Conservation (phyloP, 1,140 invertebrate genomes). For the Centruroides sculpturatus region DNA sequence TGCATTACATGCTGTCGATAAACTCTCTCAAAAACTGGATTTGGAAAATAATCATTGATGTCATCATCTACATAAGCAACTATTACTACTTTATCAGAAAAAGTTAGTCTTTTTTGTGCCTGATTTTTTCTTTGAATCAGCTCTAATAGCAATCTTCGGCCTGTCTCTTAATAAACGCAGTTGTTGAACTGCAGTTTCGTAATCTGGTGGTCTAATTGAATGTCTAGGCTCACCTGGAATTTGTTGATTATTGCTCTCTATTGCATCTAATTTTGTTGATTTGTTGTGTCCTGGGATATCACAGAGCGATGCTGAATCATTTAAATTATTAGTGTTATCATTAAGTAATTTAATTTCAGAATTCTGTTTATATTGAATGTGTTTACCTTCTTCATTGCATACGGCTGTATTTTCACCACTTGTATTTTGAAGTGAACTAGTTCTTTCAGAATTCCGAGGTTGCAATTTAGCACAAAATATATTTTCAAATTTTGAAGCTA, state of each 20-base stretch:
- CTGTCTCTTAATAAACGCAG: slow-evolving; percentile 9
- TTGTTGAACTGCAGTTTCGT: slow-evolving; percentile 22
- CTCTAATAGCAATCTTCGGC: neutral
- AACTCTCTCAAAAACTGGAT: slow-evolving; percentile 74
- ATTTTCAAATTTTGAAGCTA: slow-evolving; percentile 68
- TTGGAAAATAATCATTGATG: slow-evolving; percentile 70
- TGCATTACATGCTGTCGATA: slow-evolving; percentile 47
- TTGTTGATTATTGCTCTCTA: neutral
- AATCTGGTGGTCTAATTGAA: slow-evolving; percentile 20
- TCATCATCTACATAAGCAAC: slow-evolving; percentile 79
- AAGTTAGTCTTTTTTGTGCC: slow-evolving; percentile 74
- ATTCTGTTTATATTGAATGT: neutral
- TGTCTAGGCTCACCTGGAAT: slow-evolving; percentile 3
- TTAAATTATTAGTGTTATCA: no score
- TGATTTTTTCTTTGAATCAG: slow-evolving; percentile 19
- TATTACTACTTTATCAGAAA: slow-evolving; percentile 80
- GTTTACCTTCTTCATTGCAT: neutral
- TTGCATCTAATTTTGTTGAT: neutral
- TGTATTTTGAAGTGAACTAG: neutral
- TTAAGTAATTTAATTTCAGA: neutral
- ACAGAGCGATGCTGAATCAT: no score
- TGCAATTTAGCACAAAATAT: slow-evolving; percentile 19
- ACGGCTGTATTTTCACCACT: neutral
- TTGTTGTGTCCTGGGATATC: neutral
- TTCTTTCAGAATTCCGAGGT: neutral